phyloP scores from a whole-genome alignment of 2,888 invertebrate species.

The Sipunculus nudus region DNA sequence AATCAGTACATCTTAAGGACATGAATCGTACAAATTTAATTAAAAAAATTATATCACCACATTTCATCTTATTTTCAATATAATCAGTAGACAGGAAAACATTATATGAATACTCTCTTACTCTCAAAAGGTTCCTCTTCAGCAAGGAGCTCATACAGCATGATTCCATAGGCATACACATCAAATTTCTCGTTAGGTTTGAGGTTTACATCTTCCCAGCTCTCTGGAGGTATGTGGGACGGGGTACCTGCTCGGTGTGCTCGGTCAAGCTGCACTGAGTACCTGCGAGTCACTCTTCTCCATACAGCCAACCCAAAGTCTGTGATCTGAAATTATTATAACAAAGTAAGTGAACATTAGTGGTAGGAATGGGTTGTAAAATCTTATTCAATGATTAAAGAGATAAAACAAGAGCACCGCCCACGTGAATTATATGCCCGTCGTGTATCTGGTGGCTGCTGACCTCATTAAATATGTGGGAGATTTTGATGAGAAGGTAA shows the following conservation, averaged over 20 bases:
- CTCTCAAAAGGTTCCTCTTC: conserved; percentile 41
- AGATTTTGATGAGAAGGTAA: too few species aligned
- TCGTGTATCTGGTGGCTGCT: too few species aligned
- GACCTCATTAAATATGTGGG: too few species aligned
- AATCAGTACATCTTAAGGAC: too few species aligned
- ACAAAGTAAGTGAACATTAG: background rate
- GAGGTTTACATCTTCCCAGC: conserved; percentile 41
- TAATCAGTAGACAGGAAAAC: too few species aligned
- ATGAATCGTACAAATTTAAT: too few species aligned
- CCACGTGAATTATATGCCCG: too few species aligned
- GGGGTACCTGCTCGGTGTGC: conserved; percentile 40
- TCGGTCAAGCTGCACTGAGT: conserved; percentile 5
- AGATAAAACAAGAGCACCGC: too few species aligned
- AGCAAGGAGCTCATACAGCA: conserved; percentile 46
- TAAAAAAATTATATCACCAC: too few species aligned
- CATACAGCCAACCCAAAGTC: conserved; percentile 52
- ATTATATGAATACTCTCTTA: conserved; percentile 13
- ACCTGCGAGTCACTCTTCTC: conserved; percentile 42
- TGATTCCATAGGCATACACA: conserved; percentile 48
- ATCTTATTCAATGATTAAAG: too few species aligned
- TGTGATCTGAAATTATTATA: conserved; percentile 36
- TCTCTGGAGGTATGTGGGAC: conserved; percentile 48
- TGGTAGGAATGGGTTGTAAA: too few species aligned
- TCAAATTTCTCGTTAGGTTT: conserved; percentile 40
- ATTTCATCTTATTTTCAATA: too few species aligned